A percentile compares a stretch with the other conserved stretches of the same genome.
Conservation (phyloP, 2,797 vertebrate species). For the Toxotes lorentzi region DNA sequence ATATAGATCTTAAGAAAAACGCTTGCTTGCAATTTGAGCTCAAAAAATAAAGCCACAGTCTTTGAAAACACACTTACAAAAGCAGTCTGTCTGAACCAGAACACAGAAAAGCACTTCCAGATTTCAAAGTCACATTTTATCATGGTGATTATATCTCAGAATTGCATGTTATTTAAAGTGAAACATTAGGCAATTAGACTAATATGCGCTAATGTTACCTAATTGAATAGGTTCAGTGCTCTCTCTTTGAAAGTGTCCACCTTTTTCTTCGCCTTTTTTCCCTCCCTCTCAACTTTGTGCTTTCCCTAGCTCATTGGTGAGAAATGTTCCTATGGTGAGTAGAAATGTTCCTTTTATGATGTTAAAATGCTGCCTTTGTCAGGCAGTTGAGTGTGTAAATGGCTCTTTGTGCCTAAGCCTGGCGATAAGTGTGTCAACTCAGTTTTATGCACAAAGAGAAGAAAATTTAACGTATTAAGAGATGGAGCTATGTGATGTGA, state of each 20-base stretch:
- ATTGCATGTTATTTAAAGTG: conserved; percentile 73
- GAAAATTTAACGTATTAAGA: background rate
- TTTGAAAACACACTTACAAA: conserved; percentile 62
- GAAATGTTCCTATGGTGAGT: background rate
- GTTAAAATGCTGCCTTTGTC: background rate
- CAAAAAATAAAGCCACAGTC: conserved; percentile 44
- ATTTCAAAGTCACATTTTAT: conserved; percentile 73
- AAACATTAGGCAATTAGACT: conserved; percentile 80
- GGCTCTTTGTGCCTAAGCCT: conserved; percentile 2
- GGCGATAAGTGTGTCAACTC: conserved; percentile 3
- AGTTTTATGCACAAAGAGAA: conserved; percentile 13
- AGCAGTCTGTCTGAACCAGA: conserved; percentile 67
- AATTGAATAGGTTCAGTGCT: conserved; percentile 65
- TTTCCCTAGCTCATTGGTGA: background rate
- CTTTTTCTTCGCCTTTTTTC: conserved; percentile 23
- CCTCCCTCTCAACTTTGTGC: background rate
- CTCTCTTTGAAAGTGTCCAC: conserved; percentile 39
- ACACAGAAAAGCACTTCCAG: conserved; percentile 77
- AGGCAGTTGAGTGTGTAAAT: conserved; percentile 6
- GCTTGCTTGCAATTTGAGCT: conserved; percentile 58
- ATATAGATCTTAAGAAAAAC: conserved; percentile 75
- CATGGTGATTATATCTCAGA: conserved; percentile 64
- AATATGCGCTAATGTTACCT: conserved; percentile 70
- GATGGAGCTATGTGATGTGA: background rate
- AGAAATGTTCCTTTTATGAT: conserved; percentile 21